Base-by-base conservation (phyloP, 2,888 invertebrate genomes). In the Sycophila texana region DNA sequence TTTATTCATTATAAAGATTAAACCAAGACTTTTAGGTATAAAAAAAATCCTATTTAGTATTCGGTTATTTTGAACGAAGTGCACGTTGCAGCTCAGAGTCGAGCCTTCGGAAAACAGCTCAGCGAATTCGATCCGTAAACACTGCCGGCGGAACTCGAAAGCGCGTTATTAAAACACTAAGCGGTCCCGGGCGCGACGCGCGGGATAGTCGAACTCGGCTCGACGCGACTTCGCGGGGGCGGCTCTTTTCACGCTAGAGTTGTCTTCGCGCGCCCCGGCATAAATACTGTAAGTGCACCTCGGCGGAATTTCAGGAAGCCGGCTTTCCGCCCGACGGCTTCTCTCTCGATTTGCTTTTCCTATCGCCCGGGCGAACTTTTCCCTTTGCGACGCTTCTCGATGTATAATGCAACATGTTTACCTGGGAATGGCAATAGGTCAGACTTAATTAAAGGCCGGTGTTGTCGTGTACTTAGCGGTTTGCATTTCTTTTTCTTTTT, bases 211-310 rank as follows among this genome's bases (percentile, higher is more conserved):
- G 26, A 49, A 47, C 61, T 53, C 47, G 47, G 18, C 55, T 10
- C 7, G 20, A 26, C 26, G 30, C 20, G 22, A 71, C 77, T 65
- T 71, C 57, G 55, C 47, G 68, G 65, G 53, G 49, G 26, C 26
- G 53, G 39, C 72, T 77, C 68, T 73, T 78, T 78, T 73, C 78
- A 78, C 61, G 72, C 14, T 72, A 73, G 78, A 78, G 22, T 61
- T 72, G 65, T 63, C 74, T 49, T 20, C 22, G 39, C 18, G 39
- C 60, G 7, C 26, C 26, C 49, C 58, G 66, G 58, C 71, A 74
- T 81, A 79, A 81, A 79, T 81, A 79, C 71, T 79, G 71, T 65
- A 75, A 79, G 76, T 79, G 77, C n/a, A n/a, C 72, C 74, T 74
- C 63, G 71, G 65, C 71, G 60, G 77, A 79, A 79, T 76, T 81